These are phyloP conservation scores for Siphlonurus alternatus DNA, from an alignment of 2,888 invertebrate species.

Conservation along the genomic window DNA sequence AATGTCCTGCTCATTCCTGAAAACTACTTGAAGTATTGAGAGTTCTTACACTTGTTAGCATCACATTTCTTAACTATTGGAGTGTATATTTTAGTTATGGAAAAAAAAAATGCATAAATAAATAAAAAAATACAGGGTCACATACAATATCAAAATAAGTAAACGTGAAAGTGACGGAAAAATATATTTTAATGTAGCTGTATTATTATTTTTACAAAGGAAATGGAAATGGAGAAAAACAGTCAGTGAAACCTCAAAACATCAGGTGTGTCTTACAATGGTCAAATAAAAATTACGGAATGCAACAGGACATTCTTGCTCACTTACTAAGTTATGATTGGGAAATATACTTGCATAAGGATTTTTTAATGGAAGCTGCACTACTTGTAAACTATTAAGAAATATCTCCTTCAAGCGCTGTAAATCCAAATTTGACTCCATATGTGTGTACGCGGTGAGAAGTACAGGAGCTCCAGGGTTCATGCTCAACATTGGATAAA, in stretches of 20 bases:
- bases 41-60: no score
- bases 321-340: slow-evolving; percentile 56
- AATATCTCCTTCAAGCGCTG: slow-evolving; percentile 33
- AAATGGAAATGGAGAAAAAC: background rate
- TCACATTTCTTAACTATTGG: background rate
- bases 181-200: no score
- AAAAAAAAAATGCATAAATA: background rate
- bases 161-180: no score
- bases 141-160: background rate
- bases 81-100: background rate
- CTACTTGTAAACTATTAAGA: slow-evolving; percentile 28
- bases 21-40: no score
- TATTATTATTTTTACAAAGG: no score
- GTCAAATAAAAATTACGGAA: slow-evolving; percentile 47
- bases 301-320: slow-evolving; percentile 48
- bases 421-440: slow-evolving; percentile 45
- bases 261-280: slow-evolving; percentile 10
- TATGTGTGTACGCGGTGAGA: slow-evolving; percentile 48
- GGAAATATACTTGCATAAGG: slow-evolving; percentile 50
- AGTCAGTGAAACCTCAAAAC: background rate
- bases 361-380: slow-evolving; percentile 39
- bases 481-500: slow-evolving; percentile 35
- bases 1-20: background rate
- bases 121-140: background rate
- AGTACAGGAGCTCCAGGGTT: slow-evolving; percentile 37